phyloP scores from a whole-genome alignment of 2,113 vertebrate genomes.

The Mastomys coucha region DNA sequence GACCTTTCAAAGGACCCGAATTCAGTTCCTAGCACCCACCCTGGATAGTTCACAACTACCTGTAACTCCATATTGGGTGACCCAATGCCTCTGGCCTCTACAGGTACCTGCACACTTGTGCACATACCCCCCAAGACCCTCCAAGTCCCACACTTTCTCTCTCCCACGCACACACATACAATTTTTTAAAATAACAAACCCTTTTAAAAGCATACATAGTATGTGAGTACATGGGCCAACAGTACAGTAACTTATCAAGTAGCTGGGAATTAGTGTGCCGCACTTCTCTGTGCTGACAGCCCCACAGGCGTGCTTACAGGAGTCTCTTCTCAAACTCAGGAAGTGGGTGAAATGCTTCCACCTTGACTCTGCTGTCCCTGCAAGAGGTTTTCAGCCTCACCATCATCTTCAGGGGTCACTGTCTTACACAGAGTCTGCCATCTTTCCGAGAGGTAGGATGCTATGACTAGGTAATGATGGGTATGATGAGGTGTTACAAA shows the following conservation, averaged over 20 bases:
- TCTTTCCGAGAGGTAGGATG: no score
- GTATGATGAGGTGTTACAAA: not conserved
- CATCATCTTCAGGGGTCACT: not conserved
- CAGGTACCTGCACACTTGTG: not conserved
- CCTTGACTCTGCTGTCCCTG: not conserved
- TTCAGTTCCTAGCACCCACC: not conserved
- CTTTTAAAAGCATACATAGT: not conserved
- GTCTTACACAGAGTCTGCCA: no score
- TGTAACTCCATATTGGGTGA: not conserved
- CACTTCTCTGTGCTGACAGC: not conserved
- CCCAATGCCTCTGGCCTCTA: not conserved
- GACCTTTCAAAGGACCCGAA: not conserved
- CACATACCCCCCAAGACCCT: no score
- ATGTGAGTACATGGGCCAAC: no score
- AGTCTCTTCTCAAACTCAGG: not conserved
- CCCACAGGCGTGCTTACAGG: not conserved
- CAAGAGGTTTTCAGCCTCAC: not conserved
- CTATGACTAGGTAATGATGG: no score
- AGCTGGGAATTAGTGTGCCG: no score
- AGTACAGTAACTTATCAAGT: not conserved
- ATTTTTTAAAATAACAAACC: not conserved
- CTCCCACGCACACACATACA: not conserved
- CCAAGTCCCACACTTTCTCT: not conserved
- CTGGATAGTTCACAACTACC: not conserved
- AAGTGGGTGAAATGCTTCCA: not conserved